phyloP scores from a whole-genome alignment of 2,888 invertebrate species.

The Apodemia mormo region DNA sequence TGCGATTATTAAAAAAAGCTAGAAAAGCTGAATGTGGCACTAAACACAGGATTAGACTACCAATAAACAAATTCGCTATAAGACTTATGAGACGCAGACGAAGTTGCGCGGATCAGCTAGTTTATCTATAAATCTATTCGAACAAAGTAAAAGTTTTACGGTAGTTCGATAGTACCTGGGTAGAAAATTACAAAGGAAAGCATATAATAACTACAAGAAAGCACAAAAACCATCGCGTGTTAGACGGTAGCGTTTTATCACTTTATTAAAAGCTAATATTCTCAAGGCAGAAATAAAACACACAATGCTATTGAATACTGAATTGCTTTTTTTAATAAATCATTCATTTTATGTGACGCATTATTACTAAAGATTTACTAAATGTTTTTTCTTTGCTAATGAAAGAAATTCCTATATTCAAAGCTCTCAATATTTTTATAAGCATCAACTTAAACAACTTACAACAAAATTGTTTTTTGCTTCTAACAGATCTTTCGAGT shows the following conservation, averaged over 20 bases:
- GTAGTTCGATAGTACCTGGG: not conserved
- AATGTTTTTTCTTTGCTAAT: not conserved
- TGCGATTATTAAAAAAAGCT: too few relatives aligned
- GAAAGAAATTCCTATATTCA: not conserved
- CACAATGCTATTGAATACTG: constrained; percentile 14
- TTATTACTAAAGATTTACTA: not conserved
- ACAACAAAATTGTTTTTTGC: not conserved
- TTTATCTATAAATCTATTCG: not conserved
- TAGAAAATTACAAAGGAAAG: constrained; percentile 41
- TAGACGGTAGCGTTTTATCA: constrained; percentile 62
- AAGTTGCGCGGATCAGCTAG: too few relatives aligned
- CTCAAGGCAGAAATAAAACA: constrained; percentile 28
- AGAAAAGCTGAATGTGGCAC: too few relatives aligned
- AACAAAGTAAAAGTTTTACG: not conserved
- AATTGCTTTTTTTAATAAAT: constrained; percentile 27
- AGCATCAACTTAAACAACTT: not conserved
- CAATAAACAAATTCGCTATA: too few relatives aligned
- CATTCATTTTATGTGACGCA: constrained; percentile 30
- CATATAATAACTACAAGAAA: constrained; percentile 48
- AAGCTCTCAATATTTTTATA: not conserved
- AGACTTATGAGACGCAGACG: too few relatives aligned
- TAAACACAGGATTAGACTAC: too few relatives aligned
- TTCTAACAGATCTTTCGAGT: too few relatives aligned
- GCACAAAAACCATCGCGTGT: constrained; percentile 66
- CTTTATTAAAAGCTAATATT: constrained; percentile 68